Evolutionary conservation across 1,140 invertebrate species (phyloP).

Genomic region (Pachypsylla venusta): DNA sequence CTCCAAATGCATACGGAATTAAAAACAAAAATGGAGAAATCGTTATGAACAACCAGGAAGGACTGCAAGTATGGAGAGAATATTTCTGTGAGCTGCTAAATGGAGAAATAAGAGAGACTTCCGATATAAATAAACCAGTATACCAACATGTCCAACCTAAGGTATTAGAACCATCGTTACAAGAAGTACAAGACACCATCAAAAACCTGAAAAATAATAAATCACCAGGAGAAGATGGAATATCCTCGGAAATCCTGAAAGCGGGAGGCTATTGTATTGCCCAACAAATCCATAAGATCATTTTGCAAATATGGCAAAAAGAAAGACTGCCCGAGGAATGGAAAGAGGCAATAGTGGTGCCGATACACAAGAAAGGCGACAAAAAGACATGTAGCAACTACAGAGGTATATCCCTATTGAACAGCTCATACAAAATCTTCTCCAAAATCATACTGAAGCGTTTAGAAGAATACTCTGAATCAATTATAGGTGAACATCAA

Average conservation of each 20-base stretch:
- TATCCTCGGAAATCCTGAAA: slow-evolving; percentile 23
- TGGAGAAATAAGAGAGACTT: not conserved
- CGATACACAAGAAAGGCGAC: slow-evolving; percentile 19
- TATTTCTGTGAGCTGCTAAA: slow-evolving; percentile 19
- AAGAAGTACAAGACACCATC: slow-evolving; percentile 14
- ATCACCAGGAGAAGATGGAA: slow-evolving; percentile 22
- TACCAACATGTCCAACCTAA: not conserved
- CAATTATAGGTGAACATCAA: slow-evolving; percentile 17
- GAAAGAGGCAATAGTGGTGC: not conserved
- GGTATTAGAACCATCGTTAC: not conserved
- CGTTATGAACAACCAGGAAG: not conserved
- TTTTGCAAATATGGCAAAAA: slow-evolving; percentile 1
- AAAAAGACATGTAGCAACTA: slow-evolving; percentile 15
- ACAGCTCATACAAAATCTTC: slow-evolving; percentile 14
- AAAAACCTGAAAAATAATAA: slow-evolving; percentile 21
- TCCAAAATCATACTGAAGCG: slow-evolving; percentile 13
- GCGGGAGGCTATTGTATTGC: not conserved
- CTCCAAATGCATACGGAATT: not conserved
- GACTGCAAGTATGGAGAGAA: slow-evolving; percentile 15
- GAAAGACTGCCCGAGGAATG: slow-evolving; percentile 4
- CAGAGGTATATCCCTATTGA: slow-evolving; percentile 17
- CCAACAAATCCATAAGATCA: not conserved
- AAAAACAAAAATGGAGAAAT: slow-evolving; percentile 7
- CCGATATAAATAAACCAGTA: not conserved
- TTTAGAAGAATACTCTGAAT: slow-evolving; percentile 11